These are phyloP conservation scores for Otis tarda DNA, from an alignment of 2,113 vertebrate species.

Conservation along the genomic window DNA sequence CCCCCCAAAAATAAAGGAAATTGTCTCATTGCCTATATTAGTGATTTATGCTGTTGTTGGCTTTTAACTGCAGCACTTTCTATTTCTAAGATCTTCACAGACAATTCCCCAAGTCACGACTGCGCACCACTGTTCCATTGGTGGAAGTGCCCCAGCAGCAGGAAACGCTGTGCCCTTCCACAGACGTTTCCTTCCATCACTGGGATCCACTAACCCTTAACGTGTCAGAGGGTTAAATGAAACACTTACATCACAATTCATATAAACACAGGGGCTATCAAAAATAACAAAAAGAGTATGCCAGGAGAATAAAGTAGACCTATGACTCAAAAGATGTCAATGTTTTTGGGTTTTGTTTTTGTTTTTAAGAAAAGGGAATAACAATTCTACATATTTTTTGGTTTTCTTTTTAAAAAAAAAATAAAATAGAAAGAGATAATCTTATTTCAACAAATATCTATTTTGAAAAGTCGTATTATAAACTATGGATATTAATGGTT, in stretches of 20 bases:
- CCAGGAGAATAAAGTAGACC: not conserved
- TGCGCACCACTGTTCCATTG: not conserved
- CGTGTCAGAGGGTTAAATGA: not conserved
- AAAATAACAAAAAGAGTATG: not conserved
- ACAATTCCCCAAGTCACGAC: slow-evolving; percentile 14
- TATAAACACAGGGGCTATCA: not conserved
- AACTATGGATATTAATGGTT: slow-evolving; percentile 35
- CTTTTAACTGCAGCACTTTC: slow-evolving; percentile 13
- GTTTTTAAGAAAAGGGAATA: not conserved
- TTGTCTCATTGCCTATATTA: not conserved
- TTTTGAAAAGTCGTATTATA: not conserved
- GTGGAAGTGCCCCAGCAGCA: slow-evolving; percentile 46
- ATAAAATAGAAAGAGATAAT: not conserved
- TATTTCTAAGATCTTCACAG: slow-evolving; percentile 7
- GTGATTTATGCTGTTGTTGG: slow-evolving; percentile 34
- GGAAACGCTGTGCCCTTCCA: slow-evolving; percentile 52
- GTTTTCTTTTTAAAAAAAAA: not conserved
- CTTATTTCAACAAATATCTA: not conserved
- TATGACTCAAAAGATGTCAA: not conserved
- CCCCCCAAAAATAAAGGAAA: not conserved
- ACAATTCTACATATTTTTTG: not conserved
- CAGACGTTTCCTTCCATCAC: slow-evolving; percentile 38
- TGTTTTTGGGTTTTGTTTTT: no score
- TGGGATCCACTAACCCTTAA: slow-evolving; percentile 6
- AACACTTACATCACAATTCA: not conserved